phyloP scores from a whole-genome alignment of 2,888 invertebrate species.

The Drosophila kuntzei region DNA sequence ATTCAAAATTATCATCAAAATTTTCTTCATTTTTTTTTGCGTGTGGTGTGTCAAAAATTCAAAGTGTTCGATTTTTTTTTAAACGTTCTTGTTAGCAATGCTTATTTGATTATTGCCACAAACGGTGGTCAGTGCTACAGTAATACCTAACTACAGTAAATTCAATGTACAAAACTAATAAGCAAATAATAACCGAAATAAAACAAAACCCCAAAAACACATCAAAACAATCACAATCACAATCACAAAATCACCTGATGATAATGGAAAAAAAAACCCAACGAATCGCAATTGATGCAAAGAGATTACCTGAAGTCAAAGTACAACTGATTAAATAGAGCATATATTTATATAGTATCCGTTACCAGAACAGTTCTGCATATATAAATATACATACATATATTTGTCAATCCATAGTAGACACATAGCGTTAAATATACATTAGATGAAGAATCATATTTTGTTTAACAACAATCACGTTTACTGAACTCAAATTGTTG shows the following conservation, averaged over 20 bases:
- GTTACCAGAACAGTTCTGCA: conserved; percentile 4
- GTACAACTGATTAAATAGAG: conserved; percentile 14
- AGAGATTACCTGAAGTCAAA: conserved; percentile 19
- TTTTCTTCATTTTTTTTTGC: conserved; percentile 47
- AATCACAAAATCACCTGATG: conserved; percentile 15
- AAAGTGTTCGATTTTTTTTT: conserved; percentile 34
- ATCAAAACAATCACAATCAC: background rate
- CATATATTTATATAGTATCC: conserved; percentile 14
- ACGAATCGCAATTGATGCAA: conserved; percentile 31
- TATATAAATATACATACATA: conserved; percentile 1
- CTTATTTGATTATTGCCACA: conserved; percentile 6
- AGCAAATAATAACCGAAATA: background rate
- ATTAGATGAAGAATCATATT: conserved; percentile 5
- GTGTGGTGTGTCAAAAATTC: conserved; percentile 20
- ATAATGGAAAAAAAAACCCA: conserved; percentile 21
- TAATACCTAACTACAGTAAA: conserved; percentile 18
- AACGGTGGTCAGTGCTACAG: conserved; percentile 16
- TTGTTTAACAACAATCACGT: conserved; percentile 1
- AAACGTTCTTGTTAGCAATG: conserved; percentile 11
- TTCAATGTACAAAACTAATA: conserved; percentile 19
- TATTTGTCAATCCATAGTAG: conserved; percentile 2
- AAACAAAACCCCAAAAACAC: conserved; percentile 3
- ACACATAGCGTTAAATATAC: background rate
- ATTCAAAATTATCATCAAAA: conserved; percentile 5
- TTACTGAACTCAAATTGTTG: conserved; percentile 15